These are phyloP conservation scores for Lepus europaeus DNA, from an alignment of 2,113 vertebrate species.

Conservation along the genomic window DNA sequence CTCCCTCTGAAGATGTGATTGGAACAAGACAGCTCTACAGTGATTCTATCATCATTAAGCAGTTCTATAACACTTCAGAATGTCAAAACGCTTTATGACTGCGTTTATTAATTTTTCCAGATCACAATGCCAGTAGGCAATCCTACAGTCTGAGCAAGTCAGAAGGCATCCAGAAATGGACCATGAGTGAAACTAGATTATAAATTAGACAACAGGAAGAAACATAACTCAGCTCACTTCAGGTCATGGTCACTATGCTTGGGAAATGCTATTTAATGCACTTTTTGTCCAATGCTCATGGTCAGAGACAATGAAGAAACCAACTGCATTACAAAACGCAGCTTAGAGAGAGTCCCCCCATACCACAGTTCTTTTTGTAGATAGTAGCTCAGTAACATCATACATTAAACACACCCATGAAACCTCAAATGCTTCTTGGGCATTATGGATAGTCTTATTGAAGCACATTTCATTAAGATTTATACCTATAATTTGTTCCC, in stretches of 20 bases:
- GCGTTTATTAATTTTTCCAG: constrained; percentile 61
- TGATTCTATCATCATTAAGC: constrained; percentile 72
- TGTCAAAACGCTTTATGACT: constrained; percentile 76
- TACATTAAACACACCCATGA: background rate
- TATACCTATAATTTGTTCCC: background rate
- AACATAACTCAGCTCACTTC: background rate
- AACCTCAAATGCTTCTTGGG: background rate
- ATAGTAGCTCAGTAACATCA: background rate
- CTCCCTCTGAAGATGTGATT: constrained; percentile 66
- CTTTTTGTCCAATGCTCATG: background rate
- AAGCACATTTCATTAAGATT: background rate
- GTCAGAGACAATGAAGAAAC: background rate
- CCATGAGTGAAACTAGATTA: background rate
- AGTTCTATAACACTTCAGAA: constrained; percentile 62
- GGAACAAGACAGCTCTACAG: constrained; percentile 68
- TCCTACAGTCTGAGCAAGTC: constrained; percentile 21
- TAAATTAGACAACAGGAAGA: background rate
- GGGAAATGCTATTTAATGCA: background rate
- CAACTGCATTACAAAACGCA: background rate
- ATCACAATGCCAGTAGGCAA: constrained; percentile 63
- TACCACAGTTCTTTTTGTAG: background rate
- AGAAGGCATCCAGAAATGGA: background rate
- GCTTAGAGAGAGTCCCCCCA: background rate
- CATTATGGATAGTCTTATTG: background rate
- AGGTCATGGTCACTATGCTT: background rate